These are phyloP conservation scores for Rhodophaea formosa DNA, from an alignment of 2,888 invertebrate genomes.

Conservation along the genomic window DNA sequence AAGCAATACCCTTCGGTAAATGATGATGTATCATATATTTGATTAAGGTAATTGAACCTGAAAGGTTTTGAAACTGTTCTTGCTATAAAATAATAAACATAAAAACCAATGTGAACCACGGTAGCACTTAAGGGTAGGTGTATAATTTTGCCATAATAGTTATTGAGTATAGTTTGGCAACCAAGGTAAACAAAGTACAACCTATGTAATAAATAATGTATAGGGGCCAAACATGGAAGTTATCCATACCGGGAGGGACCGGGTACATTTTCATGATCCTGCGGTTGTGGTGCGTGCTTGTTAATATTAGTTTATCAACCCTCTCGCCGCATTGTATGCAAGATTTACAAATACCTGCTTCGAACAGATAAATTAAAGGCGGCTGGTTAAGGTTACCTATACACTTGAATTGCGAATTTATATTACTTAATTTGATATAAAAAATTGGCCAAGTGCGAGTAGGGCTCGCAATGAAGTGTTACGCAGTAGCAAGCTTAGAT, in stretches of 20 bases:
- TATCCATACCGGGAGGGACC: slow-evolving; percentile 68
- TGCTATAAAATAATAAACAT: no score
- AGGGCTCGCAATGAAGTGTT: no score
- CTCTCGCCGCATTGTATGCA: slow-evolving; percentile 59
- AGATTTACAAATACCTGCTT: slow-evolving; percentile 59
- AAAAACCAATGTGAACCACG: no score
- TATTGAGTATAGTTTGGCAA: slow-evolving; percentile 53
- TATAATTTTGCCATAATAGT: neutral
- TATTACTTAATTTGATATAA: neutral
- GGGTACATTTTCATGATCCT: slow-evolving; percentile 76
- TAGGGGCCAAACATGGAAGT: slow-evolving; percentile 71
- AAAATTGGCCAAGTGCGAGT: no score
- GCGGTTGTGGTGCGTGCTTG: slow-evolving; percentile 73
- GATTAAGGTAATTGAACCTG: no score
- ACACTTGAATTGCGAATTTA: neutral
- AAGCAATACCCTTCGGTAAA: no score
- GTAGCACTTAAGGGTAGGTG: neutral
- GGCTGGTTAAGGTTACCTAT: slow-evolving; percentile 1
- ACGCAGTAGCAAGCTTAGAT: no score
- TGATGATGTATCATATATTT: no score
- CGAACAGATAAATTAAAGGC: slow-evolving; percentile 31
- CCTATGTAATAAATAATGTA: slow-evolving; percentile 76
- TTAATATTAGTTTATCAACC: slow-evolving; percentile 77
- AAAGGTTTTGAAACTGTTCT: no score
- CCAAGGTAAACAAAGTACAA: slow-evolving; percentile 67